Evolutionary conservation across 2,797 vertebrate species (phyloP), one percentile per base, ranked within the genome.

Genomic region (Gymnoscopelus braueri): DNA sequence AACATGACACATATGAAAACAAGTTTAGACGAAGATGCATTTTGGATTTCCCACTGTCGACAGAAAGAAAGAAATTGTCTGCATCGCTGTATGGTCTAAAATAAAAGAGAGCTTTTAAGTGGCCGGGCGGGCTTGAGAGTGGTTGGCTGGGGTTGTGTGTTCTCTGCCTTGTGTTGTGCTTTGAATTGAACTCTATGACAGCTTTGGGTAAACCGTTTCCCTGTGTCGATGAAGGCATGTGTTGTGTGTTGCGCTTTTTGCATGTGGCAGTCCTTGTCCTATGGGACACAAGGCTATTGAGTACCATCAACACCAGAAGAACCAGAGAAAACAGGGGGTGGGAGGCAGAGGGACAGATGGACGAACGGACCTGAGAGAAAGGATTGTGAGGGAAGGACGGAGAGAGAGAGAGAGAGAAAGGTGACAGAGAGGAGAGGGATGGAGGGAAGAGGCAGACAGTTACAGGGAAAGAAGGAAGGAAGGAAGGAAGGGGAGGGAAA

Each of bases 371-470:
- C 84, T 90, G 84, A 89, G 89, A 87, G 87, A 75, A 73, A 84
- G 84, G 80, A 89, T 86, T 87, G 87, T 89, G 79, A 82, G 68
- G 80, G 78, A 3, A 56, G 83, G 89, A 85, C 81, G 4, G 75
- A 95, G 95, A 87, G 85, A 94, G 94, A 73, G 72, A 2, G 68
- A 78, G 75, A 65, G 75, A 77, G 79, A 86, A 82, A 87, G 71
- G 74, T 85, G 76, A 72, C 63, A 84, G 90, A 87, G 90, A 91
- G 72, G 80, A 77, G 75, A 62, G 75, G 56, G 78, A 61, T 24
- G 23, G 49, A 15, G 3, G 8, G 24, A 47, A 83, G 84, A 67
- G 24, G 26, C 82, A 93, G 89, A 91, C 87, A 78, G 73, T 63
- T 71, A 64, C 81, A 84, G 84, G 24, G 19, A 56, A 63, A 62